phyloP scores from a whole-genome alignment of 2,797 vertebrate genomes.

The Pempheris klunzingeri region DNA sequence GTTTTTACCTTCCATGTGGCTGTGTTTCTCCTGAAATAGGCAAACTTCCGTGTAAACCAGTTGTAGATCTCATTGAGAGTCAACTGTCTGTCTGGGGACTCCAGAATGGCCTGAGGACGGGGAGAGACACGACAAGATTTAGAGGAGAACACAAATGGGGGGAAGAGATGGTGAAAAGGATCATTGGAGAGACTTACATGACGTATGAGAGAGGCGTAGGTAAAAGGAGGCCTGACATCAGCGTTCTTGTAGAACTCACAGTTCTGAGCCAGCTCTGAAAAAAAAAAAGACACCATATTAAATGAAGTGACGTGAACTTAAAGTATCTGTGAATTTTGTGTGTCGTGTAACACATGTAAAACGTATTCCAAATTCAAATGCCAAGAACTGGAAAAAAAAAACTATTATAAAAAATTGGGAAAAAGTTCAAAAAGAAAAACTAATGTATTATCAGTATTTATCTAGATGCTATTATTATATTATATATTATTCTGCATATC shows the following conservation, averaged over 20 bases:
- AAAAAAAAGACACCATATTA: background rate
- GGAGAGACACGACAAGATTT: conserved; percentile 9
- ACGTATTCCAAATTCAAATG: background rate
- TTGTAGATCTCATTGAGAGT: conserved; percentile 99
- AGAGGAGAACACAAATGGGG: conserved; percentile 32
- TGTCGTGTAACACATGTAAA: background rate
- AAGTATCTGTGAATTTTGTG: background rate
- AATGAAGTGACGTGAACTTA: background rate
- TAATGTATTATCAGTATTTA: background rate
- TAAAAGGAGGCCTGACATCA: conserved; percentile 97
- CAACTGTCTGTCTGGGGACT: conserved; percentile 98
- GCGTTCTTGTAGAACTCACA: conserved; percentile 99
- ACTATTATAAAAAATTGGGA: no score
- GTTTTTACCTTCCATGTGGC: conserved; percentile 98
- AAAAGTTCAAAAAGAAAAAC: background rate
- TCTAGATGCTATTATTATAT: background rate
- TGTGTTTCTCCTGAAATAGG: conserved; percentile 99
- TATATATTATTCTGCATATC: background rate
- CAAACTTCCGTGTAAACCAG: conserved; percentile 99
- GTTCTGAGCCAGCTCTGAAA: conserved; percentile 97
- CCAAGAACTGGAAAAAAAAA: no score
- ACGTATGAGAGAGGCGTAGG: conserved; percentile 98
- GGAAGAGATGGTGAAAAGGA: background rate
- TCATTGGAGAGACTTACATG: conserved; percentile 87
- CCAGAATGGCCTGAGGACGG: conserved; percentile 93